Evolutionary conservation across 2,113 vertebrate genomes (phyloP).

Genomic region (Bubo scandiacus): DNA sequence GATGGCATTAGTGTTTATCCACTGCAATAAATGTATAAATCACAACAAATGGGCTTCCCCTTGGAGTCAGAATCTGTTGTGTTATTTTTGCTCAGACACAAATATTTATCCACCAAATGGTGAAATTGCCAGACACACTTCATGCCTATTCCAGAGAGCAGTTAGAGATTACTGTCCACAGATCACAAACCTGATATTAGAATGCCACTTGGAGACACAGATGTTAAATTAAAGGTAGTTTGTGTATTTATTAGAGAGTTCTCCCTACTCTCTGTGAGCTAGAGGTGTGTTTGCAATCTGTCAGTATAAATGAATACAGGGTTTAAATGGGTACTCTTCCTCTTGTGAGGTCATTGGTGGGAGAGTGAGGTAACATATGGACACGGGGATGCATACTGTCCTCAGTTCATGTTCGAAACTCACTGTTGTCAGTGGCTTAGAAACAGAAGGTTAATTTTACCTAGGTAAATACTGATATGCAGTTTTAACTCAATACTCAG

Average conservation of each 20-base stretch:
- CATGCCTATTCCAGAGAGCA: not conserved
- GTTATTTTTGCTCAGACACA: slow-evolving; percentile 25
- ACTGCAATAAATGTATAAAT: slow-evolving; percentile 56
- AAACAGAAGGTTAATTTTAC: not conserved
- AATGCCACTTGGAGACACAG: not conserved
- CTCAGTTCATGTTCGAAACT: not conserved
- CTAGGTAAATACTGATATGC: not conserved
- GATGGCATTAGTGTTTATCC: slow-evolving; percentile 39
- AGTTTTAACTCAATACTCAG: not conserved
- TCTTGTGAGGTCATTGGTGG: not conserved
- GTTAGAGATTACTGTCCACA: not conserved
- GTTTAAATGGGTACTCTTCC: not conserved
- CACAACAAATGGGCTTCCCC: slow-evolving; percentile 52
- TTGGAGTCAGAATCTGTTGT: slow-evolving; percentile 20
- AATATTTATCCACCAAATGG: not conserved
- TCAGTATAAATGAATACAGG: not conserved
- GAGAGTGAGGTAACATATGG: not conserved
- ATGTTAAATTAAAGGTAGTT: not conserved
- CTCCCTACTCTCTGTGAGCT: not conserved
- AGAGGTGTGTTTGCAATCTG: not conserved
- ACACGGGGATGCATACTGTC: not conserved
- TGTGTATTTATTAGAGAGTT: not conserved
- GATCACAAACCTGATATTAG: not conserved
- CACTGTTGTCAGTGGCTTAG: not conserved
- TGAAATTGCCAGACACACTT: not conserved